Evolutionary conservation across 2,888 invertebrate species (phyloP), one percentile per base, ranked within the genome.

Genomic region (Aphodius sticticus): DNA sequence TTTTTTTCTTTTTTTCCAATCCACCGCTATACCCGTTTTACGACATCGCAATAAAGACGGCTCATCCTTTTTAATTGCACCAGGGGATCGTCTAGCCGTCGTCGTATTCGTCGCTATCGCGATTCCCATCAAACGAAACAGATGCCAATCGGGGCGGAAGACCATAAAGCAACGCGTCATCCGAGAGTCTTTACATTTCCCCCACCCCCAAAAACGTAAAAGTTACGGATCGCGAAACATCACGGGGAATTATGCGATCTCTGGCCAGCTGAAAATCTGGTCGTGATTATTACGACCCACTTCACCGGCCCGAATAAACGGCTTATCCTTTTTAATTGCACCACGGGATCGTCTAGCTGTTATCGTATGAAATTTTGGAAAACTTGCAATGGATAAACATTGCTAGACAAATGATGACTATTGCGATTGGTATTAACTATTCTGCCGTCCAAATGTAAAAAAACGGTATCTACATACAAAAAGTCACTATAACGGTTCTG

Each of bases 51-150:
- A 53, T 53, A 53, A 53, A 53, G 53, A 53, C 53, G 53, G 53
- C 53, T 53, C 53, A 53, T 53, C 53, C 53, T 53, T 53, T 53
- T 53, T 53, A 53, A 53, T 53, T 53, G 53, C 53, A 53, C 53
- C 53, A 53, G 53, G 53, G 53, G 6, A 53, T 53, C 53, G 53
- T 53, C 53, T 53, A 53, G 53, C 12, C 53, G 53, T 53, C 53
- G 53, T 53, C 53, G 53, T 53, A 53, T 53, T 53, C 53, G 53
- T 9, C 53, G 53, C 53, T 53, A 53, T 53, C 53, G 53, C 53
- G 2, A 53, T 53, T 9, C 26, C 12, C 53, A 53, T 53, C 53
- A 53, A 53, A 53, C 53, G 53, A 53, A 53, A 53, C 53, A 53
- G 53, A 53, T 53, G 53, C 53, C 53, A 53, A 53, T 53, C 53